A percentile compares a stretch with the other conserved stretches of the same genome.
These are phyloP conservation scores for Hippocampus mohnikei DNA, from an alignment of 2,113 vertebrate genomes.

Conservation along the genomic window DNA sequence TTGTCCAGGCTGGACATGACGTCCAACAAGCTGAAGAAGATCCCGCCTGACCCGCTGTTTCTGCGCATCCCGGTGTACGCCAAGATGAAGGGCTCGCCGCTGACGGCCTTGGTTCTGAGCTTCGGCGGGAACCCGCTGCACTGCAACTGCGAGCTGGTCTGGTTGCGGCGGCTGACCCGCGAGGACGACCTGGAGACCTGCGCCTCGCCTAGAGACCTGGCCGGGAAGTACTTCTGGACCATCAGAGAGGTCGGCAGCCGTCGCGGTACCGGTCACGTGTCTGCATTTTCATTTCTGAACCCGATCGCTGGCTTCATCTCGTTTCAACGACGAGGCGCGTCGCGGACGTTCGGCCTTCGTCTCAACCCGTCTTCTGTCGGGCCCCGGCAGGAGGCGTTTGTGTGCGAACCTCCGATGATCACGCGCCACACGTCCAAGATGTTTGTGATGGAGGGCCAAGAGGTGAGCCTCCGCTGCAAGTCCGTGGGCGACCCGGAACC, in stretches of 20 bases:
- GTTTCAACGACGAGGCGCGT: too few relatives aligned
- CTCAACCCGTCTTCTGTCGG: too few relatives aligned
- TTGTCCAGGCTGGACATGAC: conserved; percentile 77
- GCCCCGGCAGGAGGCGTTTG: conserved; percentile 73
- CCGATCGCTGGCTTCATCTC: too few relatives aligned
- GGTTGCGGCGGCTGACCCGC: conserved; percentile 75
- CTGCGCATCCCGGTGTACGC: conserved; percentile 77
- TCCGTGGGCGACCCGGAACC: conserved; percentile 79
- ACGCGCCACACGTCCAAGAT: conserved; percentile 78
- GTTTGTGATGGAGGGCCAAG: conserved; percentile 80
- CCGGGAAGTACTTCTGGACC: conserved; percentile 83
- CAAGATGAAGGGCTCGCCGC: conserved; percentile 77
- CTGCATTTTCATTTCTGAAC: too few relatives aligned
- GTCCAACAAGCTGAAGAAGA: conserved; percentile 82
- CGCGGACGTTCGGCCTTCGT: too few relatives aligned
- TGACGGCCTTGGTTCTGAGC: conserved; percentile 74
- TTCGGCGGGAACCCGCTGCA: conserved; percentile 80
- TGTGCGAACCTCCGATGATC: conserved; percentile 80
- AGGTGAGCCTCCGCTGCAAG: conserved; percentile 77
- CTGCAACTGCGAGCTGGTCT: conserved; percentile 82
- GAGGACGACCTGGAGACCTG: conserved; percentile 82
- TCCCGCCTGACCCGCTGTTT: conserved; percentile 79
- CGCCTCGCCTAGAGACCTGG: conserved; percentile 72
- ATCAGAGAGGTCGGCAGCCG: conserved; percentile 65
- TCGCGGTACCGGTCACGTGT: background rate